Base-by-base conservation (phyloP, 2,113 vertebrate genomes). In the Misgurnus anguillicaudatus region DNA sequence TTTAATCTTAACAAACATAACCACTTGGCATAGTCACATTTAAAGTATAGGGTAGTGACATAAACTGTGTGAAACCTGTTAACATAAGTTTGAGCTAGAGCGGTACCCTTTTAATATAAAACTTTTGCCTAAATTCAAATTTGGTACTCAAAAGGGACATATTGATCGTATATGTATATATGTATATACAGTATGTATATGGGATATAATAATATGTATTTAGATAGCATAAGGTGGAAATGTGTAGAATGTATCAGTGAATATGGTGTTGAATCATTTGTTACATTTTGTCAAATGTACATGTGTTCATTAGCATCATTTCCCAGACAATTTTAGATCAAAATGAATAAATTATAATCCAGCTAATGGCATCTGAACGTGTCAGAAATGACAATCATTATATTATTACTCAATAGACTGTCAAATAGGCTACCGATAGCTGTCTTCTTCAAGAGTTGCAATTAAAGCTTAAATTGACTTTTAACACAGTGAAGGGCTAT, bases 211-310 rank as follows among this genome's bases (percentile, higher is more conserved):
- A 31, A 31, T 2, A 31, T 31, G 24, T 31, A 31, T 31, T 3
- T 31, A 31, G 6, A 42, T 42, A 42, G 9, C 41, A 42, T 42
- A 42, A 42, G 41, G 9, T 51, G 47, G 3, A 51, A 51, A 51
- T 51, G 13, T 13, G 11, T 13, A 51, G 9, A 51, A 51, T 13
- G 47, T 13, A 51, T 51, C 9, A 14, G 5, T 57, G 1, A 17
- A 62, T 45, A 14, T 13, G 21, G 8, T 51, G 38, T 21, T 45
- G 17, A 1, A 84, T 88, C 65, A 86, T 85, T 5, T 84, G 87
- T 6, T 85, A 79, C 3, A 75, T 65, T 68, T 88, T 85, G 24
- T 88, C 85, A 39, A 74, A 75, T n/a, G 85, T 87, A 74, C 7
- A 70, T 19, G n/a, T 10, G 2, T 8, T 2, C 61, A 21, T 19